Conservation (phyloP, 2,888 invertebrate genomes). For the Coleophora flavipennella region DNA sequence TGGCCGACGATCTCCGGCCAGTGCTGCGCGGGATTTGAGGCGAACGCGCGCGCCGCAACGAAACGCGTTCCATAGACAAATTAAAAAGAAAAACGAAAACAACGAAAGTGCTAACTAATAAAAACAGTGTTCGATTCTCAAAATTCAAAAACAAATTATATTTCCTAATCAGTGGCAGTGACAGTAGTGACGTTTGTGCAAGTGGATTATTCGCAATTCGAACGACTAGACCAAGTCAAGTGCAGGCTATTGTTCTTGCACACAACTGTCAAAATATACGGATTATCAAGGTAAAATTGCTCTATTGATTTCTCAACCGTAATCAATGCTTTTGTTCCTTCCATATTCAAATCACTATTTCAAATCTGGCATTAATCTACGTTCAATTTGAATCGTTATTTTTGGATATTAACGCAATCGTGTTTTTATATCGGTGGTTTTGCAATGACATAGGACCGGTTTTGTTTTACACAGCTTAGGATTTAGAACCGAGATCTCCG, state of each 20-base stretch:
- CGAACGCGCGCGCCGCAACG: slow-evolving; percentile 46
- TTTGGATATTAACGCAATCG: slow-evolving; percentile 12
- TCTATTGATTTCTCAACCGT: slow-evolving; percentile 30
- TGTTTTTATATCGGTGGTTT: slow-evolving; percentile 14
- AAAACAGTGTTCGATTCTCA: slow-evolving; percentile 19
- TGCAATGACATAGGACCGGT: slow-evolving; percentile 17
- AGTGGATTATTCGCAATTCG: slow-evolving; percentile 1
- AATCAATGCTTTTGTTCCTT: slow-evolving; percentile 20
- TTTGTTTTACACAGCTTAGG: slow-evolving; percentile 4
- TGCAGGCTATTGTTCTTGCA: slow-evolving; percentile 37
- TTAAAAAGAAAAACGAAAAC: slow-evolving; percentile 26
- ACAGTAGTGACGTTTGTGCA: slow-evolving; percentile 8
- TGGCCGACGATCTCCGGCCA: slow-evolving; percentile 44
- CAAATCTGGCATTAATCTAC: no score
- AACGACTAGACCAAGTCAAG: slow-evolving; percentile 15
- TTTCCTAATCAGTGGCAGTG: slow-evolving; percentile 25
- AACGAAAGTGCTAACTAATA: slow-evolving; percentile 16
- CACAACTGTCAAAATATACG: slow-evolving; percentile 58
- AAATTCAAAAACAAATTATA: slow-evolving; percentile 26
- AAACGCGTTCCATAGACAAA: slow-evolving; percentile 14
- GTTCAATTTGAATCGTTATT: slow-evolving; percentile 7
- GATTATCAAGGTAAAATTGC: slow-evolving; percentile 49
- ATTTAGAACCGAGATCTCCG: slow-evolving; percentile 1
- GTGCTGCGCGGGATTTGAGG: slow-evolving; percentile 49
- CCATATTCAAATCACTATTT: background rate